Evolutionary conservation across 2,888 invertebrate species (phyloP).

Genomic region (Mimas tiliae): DNA sequence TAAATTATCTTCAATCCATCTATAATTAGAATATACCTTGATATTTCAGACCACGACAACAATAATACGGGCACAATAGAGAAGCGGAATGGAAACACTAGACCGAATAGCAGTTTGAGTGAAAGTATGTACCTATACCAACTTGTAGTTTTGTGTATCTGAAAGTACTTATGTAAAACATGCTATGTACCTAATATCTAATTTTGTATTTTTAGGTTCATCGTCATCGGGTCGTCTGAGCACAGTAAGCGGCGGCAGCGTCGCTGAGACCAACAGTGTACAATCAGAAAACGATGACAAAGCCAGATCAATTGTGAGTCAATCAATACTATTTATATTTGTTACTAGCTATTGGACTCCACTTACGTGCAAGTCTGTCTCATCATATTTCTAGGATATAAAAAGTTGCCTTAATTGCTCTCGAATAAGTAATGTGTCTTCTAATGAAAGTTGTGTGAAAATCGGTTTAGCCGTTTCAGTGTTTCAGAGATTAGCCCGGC

Average conservation of each 20-base stretch:
- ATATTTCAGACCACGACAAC: constrained; percentile 65
- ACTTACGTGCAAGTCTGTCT: too few species aligned
- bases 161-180: too few species aligned
- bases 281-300: constrained; percentile 94
- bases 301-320: constrained; percentile 76
- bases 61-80: constrained; percentile 67
- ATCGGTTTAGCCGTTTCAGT: too few species aligned
- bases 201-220: constrained; percentile 79
- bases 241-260: constrained; percentile 91
- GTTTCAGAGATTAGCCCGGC: too few species aligned
- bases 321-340: neutral
- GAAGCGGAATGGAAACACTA: constrained; percentile 74
- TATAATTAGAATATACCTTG: constrained; percentile 16
- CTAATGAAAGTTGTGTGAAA: too few species aligned
- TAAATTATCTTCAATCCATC: neutral
- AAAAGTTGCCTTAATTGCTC: too few species aligned
- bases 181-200: too few species aligned
- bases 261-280: constrained; percentile 92
- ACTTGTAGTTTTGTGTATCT: neutral
- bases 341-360: neutral
- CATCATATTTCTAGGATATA: too few species aligned
- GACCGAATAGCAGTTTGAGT: constrained; percentile 79
- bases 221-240: constrained; percentile 93
- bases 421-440: too few species aligned
- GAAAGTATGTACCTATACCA: constrained; percentile 65